Evolutionary conservation across 2,888 invertebrate genomes (phyloP), one percentile per base, ranked within the genome.

Genomic region (Bellardia bayeri): DNA sequence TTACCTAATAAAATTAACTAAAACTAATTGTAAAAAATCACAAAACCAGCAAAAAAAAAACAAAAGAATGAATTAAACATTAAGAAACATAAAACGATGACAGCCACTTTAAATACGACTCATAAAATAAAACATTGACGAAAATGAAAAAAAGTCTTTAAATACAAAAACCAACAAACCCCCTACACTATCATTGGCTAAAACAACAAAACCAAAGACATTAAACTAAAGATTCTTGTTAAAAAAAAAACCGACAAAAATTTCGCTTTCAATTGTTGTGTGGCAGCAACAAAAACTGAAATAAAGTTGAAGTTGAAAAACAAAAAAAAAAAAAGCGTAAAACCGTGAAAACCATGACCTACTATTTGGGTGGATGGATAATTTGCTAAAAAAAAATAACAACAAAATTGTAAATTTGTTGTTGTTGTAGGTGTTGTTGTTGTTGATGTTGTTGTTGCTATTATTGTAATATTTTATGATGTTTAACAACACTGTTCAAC

Each of bases 271-370:
- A 81, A 78, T 81, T 78, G 87, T 81, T 83, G 33, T 69, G 51
- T 63, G 56, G 66, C 79, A 68, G 69, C 72, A 79, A 76, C 61
- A 56, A 58, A 40, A 76, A 61, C 5, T 0, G 51, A 9, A 56
- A 61, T 66, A 63, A 69, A 64, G 45, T 81, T 72, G 23, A 61
- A 74, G 54, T 56, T 74, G 61, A 81, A 79, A 61, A 74, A 49
- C 23, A 68, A 49, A 37, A 66, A 40, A 64, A 63, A 78, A 83
- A 78, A 87, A 81, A 84, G 76, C 81, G 64, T 87, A 78, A 87
- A 87, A 82, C 87, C 84, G 87, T 87, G 81, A 84, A 87, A 87
- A 84, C 87, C 87, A 87, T 87, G 87, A 87, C 87, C 87, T 82
- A 87, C 84, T 87, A 84, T 87, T 87, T 68, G 66, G 84, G 75